These are phyloP conservation scores for Protobothrops flavoviridis DNA, from an alignment of 2,113 vertebrate species.

Conservation along the genomic window DNA sequence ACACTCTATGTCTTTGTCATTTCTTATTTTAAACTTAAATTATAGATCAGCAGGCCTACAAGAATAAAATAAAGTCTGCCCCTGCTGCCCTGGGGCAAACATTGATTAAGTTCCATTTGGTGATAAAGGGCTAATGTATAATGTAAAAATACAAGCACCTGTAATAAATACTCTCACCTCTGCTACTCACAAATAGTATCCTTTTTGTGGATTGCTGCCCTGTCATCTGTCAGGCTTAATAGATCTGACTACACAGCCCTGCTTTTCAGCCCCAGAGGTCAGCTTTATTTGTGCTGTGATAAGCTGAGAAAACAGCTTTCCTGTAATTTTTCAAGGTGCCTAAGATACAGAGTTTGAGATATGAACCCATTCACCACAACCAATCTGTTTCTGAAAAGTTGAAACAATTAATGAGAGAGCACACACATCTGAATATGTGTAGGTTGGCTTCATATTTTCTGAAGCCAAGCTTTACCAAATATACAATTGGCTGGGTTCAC, in stretches of 20 bases:
- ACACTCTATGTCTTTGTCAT: background rate
- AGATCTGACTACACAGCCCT: background rate
- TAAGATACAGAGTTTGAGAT: background rate
- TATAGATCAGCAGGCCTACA: background rate
- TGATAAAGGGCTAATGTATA: background rate
- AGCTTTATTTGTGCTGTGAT: background rate
- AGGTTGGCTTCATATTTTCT: background rate
- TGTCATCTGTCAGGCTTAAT: background rate
- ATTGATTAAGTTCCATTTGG: background rate
- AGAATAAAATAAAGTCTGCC: background rate
- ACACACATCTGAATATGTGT: background rate
- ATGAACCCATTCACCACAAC: background rate
- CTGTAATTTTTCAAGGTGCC: background rate
- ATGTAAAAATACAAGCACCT: background rate
- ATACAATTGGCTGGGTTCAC: background rate
- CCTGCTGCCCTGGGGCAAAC: background rate
- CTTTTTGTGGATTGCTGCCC: background rate
- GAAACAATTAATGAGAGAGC: background rate
- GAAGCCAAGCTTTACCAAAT: background rate
- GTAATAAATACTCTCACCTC: background rate
- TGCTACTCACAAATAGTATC: background rate
- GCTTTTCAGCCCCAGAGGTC: background rate
- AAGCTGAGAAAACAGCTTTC: background rate
- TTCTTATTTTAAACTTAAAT: background rate
- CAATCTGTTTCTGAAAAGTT: background rate